Conservation (phyloP, 2,797 vertebrate genomes). For the Prionace glauca region DNA sequence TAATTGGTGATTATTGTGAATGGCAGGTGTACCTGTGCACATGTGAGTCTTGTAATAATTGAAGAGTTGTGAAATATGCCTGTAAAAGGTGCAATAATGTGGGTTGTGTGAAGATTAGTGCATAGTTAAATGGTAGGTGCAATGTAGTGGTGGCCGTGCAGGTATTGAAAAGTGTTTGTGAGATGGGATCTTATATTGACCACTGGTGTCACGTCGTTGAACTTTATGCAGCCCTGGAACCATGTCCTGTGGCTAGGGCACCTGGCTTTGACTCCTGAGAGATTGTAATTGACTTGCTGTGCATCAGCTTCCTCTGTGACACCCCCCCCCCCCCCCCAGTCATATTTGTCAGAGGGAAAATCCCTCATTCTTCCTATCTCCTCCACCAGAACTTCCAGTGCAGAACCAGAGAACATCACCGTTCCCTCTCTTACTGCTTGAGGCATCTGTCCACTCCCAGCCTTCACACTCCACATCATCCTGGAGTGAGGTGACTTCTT, state of each 20-base stretch:
- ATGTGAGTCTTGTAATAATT: neutral
- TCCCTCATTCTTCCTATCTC: neutral
- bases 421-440: no score
- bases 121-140: neutral
- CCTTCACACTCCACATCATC: neutral
- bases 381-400: neutral
- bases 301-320: neutral
- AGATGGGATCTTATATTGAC: neutral
- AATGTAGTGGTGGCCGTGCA: neutral
- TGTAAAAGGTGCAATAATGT: neutral
- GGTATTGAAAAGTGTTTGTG: neutral
- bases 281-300: neutral
- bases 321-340: neutral
- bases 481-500: no score
- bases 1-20: neutral
- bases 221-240: neutral
- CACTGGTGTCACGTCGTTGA: neutral
- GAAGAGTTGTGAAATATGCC: neutral
- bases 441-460: neutral
- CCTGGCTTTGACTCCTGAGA: neutral
- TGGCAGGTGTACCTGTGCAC: neutral
- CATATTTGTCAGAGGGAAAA: neutral
- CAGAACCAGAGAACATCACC: no score
- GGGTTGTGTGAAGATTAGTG: neutral
- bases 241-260: neutral